Conservation (phyloP, 2,113 vertebrate species). For the Myanophis thanlyinensis region DNA sequence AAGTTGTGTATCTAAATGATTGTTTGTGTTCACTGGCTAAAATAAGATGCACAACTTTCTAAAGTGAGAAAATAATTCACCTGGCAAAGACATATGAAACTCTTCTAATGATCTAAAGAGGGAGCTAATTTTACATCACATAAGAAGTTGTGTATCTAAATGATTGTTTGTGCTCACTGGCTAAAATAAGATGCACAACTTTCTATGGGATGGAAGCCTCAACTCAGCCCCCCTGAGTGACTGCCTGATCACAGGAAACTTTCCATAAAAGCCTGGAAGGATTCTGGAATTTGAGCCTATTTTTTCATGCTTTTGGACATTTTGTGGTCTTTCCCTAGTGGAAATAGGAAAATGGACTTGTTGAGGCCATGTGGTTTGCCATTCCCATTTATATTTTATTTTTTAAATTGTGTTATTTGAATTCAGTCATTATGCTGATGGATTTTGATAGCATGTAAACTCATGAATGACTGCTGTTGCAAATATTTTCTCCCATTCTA, state of each 20-base stretch:
- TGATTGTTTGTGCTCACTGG: neutral
- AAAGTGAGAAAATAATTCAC: neutral
- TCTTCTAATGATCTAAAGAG: neutral
- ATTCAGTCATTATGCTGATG: neutral
- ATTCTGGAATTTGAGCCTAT: neutral
- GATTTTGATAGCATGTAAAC: neutral
- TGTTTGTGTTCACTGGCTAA: too few species aligned
- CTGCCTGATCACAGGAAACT: neutral
- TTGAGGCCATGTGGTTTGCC: neutral
- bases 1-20: neutral
- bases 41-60: too few species aligned
- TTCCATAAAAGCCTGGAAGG: neutral
- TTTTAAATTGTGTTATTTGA: neutral
- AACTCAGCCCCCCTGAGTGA: neutral
- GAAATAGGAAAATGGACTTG: neutral
- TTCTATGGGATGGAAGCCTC: neutral
- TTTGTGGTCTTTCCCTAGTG: neutral
- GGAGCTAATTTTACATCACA: neutral
- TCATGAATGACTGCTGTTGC: neutral
- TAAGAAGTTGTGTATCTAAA: neutral
- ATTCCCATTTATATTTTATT: neutral
- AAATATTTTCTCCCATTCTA: neutral
- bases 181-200: neutral
- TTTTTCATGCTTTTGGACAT: neutral
- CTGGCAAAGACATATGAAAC: neutral